Evolutionary conservation across 2,888 invertebrate genomes (phyloP).

Genomic region (Athalia cordata): DNA sequence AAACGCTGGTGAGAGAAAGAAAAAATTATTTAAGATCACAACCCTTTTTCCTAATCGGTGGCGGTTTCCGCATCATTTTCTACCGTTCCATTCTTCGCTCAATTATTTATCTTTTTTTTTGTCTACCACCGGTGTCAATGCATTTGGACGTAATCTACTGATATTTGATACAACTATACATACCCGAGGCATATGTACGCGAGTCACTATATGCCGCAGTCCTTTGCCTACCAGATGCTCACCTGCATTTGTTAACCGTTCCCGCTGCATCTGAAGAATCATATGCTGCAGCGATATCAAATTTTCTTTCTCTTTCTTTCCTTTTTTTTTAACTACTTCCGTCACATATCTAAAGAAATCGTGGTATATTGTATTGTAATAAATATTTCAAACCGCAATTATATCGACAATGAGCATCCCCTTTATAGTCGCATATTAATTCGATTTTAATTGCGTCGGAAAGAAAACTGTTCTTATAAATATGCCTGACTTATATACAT

Average conservation of each 20-base stretch:
- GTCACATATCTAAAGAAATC: neutral
- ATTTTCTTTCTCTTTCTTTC: neutral
- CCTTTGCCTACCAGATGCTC: constrained; percentile 24
- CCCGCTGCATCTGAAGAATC: constrained; percentile 36
- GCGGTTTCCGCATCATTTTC: neutral
- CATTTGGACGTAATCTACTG: neutral
- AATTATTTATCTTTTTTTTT: constrained; percentile 41
- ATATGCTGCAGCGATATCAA: neutral
- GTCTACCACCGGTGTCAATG: constrained; percentile 46
- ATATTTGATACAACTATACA: constrained; percentile 3
- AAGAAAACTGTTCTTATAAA: constrained; percentile 55
- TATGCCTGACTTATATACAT: constrained; percentile 14
- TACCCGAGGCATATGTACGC: neutral
- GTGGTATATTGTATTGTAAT: constrained; percentile 41
- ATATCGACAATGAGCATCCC: constrained; percentile 59
- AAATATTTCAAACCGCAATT: constrained; percentile 65
- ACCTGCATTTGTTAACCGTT: constrained; percentile 26
- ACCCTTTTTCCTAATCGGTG: too few species aligned
- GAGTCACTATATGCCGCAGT: neutral
- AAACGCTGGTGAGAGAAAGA: constrained; percentile 6
- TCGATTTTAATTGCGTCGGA: constrained; percentile 65
- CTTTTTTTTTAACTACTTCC: neutral
- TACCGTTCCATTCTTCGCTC: constrained; percentile 1
- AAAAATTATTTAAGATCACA: constrained; percentile 33
- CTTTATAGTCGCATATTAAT: constrained; percentile 61